Evolutionary conservation across 1,140 invertebrate genomes (phyloP).

Genomic region (Andrena cerasifolii): DNA sequence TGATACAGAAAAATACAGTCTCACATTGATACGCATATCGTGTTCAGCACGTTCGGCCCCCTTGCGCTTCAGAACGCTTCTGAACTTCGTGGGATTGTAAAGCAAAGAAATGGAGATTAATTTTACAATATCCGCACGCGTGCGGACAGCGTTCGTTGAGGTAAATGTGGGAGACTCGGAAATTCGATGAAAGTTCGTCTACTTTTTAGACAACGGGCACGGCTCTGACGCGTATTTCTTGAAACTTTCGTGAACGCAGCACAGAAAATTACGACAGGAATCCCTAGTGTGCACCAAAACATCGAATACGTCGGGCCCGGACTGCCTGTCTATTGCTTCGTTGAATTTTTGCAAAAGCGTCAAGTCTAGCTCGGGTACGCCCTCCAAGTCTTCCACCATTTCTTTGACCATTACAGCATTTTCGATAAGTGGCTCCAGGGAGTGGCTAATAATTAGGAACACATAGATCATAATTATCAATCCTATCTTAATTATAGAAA

Average conservation of each 20-base stretch:
- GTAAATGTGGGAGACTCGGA: too few relatives aligned
- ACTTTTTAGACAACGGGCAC: slow-evolving; percentile 63
- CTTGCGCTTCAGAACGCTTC: too few relatives aligned
- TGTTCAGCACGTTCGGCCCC: neutral
- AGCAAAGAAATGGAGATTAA: neutral
- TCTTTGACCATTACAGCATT: slow-evolving; percentile 45
- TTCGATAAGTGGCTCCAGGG: slow-evolving; percentile 51
- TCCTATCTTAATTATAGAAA: too few relatives aligned
- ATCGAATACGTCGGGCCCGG: slow-evolving; percentile 50
- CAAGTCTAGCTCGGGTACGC: slow-evolving; percentile 64
- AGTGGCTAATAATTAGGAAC: slow-evolving; percentile 47
- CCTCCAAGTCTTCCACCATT: slow-evolving; percentile 59
- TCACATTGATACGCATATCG: neutral
- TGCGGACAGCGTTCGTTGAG: too few relatives aligned
- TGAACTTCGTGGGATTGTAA: too few relatives aligned
- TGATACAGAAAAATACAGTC: neutral
- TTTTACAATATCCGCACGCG: too few relatives aligned
- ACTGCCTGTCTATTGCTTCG: slow-evolving; percentile 53
- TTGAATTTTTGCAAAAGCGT: slow-evolving; percentile 57
- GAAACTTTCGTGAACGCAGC: slow-evolving; percentile 62
- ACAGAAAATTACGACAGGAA: slow-evolving; percentile 56
- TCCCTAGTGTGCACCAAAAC: slow-evolving; percentile 61
- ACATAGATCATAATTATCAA: too few relatives aligned
- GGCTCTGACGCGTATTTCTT: slow-evolving; percentile 60
- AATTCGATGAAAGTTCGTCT: neutral